A percentile compares a stretch with the other conserved stretches of the same genome.
Evolutionary conservation across 2,113 vertebrate genomes (phyloP).

Genomic region (Thymallus thymallus): DNA sequence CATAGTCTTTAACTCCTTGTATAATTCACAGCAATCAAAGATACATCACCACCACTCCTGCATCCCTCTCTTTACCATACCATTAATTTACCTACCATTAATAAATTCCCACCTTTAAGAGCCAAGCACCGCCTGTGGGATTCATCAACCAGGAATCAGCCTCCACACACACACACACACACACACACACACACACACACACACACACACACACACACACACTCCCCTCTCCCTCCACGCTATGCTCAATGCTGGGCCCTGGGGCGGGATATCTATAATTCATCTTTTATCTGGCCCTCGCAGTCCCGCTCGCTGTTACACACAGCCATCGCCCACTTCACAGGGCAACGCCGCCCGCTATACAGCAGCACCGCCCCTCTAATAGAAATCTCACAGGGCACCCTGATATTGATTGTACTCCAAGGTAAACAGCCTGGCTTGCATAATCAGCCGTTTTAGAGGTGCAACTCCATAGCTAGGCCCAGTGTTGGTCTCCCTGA

Average conservation of each 20-base stretch:
- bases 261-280: conserved; percentile 70
- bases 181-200: conserved; percentile 26
- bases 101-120: conserved; percentile 41
- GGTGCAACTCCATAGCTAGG: conserved; percentile 14
- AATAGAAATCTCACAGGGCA: conserved; percentile 57
- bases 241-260: conserved; percentile 44
- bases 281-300: conserved; percentile 70
- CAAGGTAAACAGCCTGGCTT: conserved; percentile 66
- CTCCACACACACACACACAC: conserved; percentile 17
- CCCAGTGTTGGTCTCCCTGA: neutral
- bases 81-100: conserved; percentile 39
- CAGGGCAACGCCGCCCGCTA: conserved; percentile 56
- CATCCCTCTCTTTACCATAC: conserved; percentile 27
- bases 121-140: conserved; percentile 48
- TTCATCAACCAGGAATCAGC: conserved; percentile 51
- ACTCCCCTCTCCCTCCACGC: conserved; percentile 42
- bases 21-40: conserved; percentile 41
- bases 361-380: conserved; percentile 32
- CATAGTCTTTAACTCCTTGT: conserved; percentile 34
- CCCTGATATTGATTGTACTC: conserved; percentile 61
- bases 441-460: conserved; percentile 59
- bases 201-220: conserved; percentile 12
- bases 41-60: neutral
- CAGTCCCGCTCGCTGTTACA: conserved; percentile 59
- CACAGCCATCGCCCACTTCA: conserved; percentile 62